Evolutionary conservation across 2,888 invertebrate genomes (phyloP), one percentile per base, ranked within the genome.

Genomic region (Cotesia congregata): DNA sequence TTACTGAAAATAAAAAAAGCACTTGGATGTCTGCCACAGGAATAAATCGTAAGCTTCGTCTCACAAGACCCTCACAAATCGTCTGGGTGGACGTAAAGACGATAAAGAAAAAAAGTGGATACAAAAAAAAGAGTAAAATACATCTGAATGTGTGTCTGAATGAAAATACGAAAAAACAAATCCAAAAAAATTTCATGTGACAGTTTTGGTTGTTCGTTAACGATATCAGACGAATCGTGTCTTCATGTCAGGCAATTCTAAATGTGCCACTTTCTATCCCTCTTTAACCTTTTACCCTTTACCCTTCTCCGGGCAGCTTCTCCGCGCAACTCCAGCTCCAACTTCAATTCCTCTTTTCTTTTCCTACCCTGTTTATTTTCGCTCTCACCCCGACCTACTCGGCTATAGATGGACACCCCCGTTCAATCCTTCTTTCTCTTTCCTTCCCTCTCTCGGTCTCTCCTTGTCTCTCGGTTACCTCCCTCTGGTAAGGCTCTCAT

Each of bases 401-500:
- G 67, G 75, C 15, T 65, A 65, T 20, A 65, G 12, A 38, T 38
- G 65, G 50, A 50, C 50, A 50, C 50, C 50, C 50, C 12, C 50
- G 50, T 50, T 50, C 50, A 50, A 3, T 30, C 30, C 30, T 30
- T 30, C 30, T 30, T 30, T 30, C 30, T 30, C 30, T 30, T 30
- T 30, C 30, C 30, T 30, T 30, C 30, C 30, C 50, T 73, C 74
- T 70, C 74, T 78, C 50, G 20, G 69, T 72, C 62, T 69, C 70
- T 62, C 40, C 78, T 77, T 74, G 67, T 41, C 74, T 73, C 81
- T 78, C 83, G 77, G 79, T 81, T 81, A 73, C 78, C 79, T 77
- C 76, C 80, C 82, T 78, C 76, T 65, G 80, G 78, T 80, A 79
- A 80, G 81, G 81, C 85, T 86, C 85, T 86, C 88, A 87, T 88